These are phyloP conservation scores for Drosophila willistoni DNA, from an alignment of 1,140 invertebrate genomes.

Conservation along the genomic window DNA sequence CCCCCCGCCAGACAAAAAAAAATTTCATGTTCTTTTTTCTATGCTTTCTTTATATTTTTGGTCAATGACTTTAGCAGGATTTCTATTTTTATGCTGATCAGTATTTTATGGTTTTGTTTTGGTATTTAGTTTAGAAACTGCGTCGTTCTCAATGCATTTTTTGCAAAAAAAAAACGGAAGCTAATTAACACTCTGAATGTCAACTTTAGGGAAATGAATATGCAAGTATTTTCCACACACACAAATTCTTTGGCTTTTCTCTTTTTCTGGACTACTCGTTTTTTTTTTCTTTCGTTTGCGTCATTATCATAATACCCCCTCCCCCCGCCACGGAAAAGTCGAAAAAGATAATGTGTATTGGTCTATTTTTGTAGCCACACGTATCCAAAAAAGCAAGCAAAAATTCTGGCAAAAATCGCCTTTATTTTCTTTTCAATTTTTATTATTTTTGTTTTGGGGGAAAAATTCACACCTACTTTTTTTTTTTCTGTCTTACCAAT, in stretches of 20 bases:
- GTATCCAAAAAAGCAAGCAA: slow-evolving; percentile 24
- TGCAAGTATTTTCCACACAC: slow-evolving; percentile 6
- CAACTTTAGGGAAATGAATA: slow-evolving; percentile 6
- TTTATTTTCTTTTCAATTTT: slow-evolving; percentile 25
- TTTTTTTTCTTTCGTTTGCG: background rate
- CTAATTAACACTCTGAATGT: slow-evolving; percentile 7
- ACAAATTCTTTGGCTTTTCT: background rate
- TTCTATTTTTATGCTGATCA: slow-evolving; percentile 52
- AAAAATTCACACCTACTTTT: slow-evolving; percentile 48
- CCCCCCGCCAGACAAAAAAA: background rate
- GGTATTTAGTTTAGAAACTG: slow-evolving; percentile 51
- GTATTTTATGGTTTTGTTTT: slow-evolving; percentile 52
- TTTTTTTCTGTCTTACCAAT: slow-evolving; percentile 17
- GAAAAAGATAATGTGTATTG: slow-evolving; percentile 49
- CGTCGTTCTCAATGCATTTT: slow-evolving; percentile 47
- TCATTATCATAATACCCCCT: slow-evolving; percentile 4
- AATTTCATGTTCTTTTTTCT: slow-evolving; percentile 15
- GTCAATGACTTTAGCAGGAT: slow-evolving; percentile 47
- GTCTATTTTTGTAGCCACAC: slow-evolving; percentile 55
- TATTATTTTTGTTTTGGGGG: background rate
- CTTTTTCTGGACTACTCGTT: background rate
- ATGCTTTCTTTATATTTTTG: slow-evolving; percentile 13
- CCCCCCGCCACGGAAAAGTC: slow-evolving; percentile 25
- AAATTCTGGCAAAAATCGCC: slow-evolving; percentile 30
- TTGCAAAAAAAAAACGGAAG: slow-evolving; percentile 10